phyloP scores from a whole-genome alignment of 2,888 invertebrate species.

The Macrosoma leucophasiata region DNA sequence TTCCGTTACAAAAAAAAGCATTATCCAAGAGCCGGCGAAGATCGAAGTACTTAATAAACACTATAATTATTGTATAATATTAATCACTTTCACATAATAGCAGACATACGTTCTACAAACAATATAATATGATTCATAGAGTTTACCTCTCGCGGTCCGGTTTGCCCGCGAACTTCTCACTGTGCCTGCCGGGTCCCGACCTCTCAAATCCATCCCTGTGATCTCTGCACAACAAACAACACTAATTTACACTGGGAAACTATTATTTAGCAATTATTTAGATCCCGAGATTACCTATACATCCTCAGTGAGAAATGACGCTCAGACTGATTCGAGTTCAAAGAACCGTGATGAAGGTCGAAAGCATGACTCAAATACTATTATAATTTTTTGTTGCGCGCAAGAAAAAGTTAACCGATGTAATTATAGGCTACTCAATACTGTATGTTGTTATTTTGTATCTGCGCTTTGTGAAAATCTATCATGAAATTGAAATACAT shows the following conservation, averaged over 20 bases:
- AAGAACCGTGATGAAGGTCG: conserved; percentile 59
- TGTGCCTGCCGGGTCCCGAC: conserved; percentile 54
- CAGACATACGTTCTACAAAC: too few species aligned
- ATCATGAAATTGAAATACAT: too few species aligned
- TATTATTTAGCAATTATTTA: background rate
- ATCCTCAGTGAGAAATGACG: conserved; percentile 37
- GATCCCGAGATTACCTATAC: conserved; percentile 53
- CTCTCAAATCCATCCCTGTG: conserved; percentile 56
- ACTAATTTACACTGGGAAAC: conserved; percentile 18
- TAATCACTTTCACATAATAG: too few species aligned
- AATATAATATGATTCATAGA: too few species aligned
- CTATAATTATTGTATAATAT: too few species aligned
- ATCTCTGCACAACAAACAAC: conserved; percentile 43
- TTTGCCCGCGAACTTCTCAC: conserved; percentile 53
- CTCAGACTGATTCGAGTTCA: conserved; percentile 44
- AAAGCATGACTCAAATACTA: conserved; percentile 53
- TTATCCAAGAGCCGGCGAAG: too few species aligned
- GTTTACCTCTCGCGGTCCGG: conserved; percentile 37
- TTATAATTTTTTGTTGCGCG: conserved; percentile 48
- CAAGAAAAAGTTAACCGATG: conserved; percentile 38
- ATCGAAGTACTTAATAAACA: too few species aligned
- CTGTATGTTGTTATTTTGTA: too few species aligned
- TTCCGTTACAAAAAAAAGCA: too few species aligned
- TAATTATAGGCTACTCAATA: too few species aligned
- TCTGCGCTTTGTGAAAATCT: too few species aligned